phyloP scores from a whole-genome alignment of 92 coral and sea anemone species.

The Epizoanthus fatuus region DNA sequence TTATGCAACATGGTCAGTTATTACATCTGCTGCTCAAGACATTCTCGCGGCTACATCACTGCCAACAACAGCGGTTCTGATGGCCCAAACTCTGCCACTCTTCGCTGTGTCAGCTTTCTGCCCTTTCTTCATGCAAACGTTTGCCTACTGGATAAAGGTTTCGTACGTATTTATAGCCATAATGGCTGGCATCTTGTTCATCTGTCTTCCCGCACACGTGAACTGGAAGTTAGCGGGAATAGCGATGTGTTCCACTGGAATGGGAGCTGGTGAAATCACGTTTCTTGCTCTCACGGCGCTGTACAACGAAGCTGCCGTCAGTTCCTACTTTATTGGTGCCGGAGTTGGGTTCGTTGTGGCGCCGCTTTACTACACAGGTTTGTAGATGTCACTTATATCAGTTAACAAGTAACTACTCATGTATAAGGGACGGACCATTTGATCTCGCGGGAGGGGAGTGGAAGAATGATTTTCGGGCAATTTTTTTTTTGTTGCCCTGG shows the following conservation, averaged over 20 bases:
- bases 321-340: background rate
- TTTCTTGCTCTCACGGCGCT: background rate
- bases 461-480: too few relatives aligned
- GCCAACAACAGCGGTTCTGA: background rate
- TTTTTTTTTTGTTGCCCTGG: too few relatives aligned
- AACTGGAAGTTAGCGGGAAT: too few relatives aligned
- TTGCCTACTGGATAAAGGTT: background rate
- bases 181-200: background rate
- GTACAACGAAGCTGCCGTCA: conserved; percentile 1
- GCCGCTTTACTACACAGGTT: conserved; percentile 6
- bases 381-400: too few relatives aligned
- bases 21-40: background rate
- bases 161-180: background rate
- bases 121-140: background rate
- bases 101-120: background rate
- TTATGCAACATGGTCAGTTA: background rate
- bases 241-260: background rate
- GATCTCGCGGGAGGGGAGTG: too few relatives aligned
- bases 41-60: background rate
- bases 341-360: conserved; percentile 1
- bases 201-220: too few relatives aligned
- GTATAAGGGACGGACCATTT: too few relatives aligned
- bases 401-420: too few relatives aligned
- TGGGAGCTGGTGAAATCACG: conserved; percentile 7
- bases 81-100: background rate